phyloP scores from a whole-genome alignment of 2,797 vertebrate species.

The Lithobates sylvaticus region DNA sequence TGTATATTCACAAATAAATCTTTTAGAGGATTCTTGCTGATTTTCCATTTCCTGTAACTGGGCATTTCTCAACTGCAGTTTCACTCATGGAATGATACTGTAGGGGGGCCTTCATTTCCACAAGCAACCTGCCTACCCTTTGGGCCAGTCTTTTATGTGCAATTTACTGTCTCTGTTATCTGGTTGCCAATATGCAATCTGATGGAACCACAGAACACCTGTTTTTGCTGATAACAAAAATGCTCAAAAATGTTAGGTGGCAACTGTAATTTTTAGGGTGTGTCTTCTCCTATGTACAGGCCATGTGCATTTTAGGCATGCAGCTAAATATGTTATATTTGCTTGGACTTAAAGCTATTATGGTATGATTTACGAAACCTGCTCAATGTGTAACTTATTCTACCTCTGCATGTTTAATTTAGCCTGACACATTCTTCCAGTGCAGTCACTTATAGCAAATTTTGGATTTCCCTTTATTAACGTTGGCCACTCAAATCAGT shows the following conservation, averaged over 20 bases:
- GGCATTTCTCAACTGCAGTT: too few relatives aligned
- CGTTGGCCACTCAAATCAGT: constrained; percentile 49
- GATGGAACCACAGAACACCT: too few relatives aligned
- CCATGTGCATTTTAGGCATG: background rate
- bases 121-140: background rate
- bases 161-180: background rate
- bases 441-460: constrained; percentile 48
- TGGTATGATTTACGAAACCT: background rate
- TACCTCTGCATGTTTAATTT: constrained; percentile 46
- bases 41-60: too few relatives aligned
- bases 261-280: background rate
- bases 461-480: constrained; percentile 56
- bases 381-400: constrained; percentile 29
- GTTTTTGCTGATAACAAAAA: too few relatives aligned
- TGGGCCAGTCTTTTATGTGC: background rate
- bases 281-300: background rate
- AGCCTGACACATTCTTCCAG: constrained; percentile 40
- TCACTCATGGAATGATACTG: too few relatives aligned
- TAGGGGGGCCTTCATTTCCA: too few relatives aligned
- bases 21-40: too few relatives aligned
- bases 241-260: background rate
- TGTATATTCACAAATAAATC: too few relatives aligned
- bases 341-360: background rate
- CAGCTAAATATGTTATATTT: constrained; percentile 1
- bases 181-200: background rate